Evolutionary conservation across 92 coral and sea anemone species (phyloP), one percentile per base, ranked within the genome.

Genomic region (Isaurus tuberculatus): DNA sequence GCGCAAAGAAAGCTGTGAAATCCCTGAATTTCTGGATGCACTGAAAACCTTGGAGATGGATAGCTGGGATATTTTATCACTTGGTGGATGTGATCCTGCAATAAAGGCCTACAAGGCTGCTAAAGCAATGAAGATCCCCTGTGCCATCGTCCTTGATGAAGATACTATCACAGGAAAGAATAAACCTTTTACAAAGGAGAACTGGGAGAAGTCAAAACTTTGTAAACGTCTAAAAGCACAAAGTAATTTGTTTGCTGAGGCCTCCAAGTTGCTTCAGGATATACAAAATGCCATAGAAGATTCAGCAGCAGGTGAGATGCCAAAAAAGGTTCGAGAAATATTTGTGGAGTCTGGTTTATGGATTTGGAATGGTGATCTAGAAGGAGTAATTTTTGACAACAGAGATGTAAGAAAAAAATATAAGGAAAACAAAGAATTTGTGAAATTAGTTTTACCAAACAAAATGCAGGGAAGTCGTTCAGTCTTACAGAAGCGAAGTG

Each of bases 71-170:
- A 51, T 83, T 3, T 34, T 83, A 27, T 4, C 79, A 15, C 43
- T 83, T 20, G 48, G 75, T 17, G 86, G 86, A 16, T 70, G 79
- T 15, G 48, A 17, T 15, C 8, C 29, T 14, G 74, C 70, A 25
- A n/a, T 83, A 0, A 83, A 83, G 34, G 80, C 86, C 22, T 71
- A 70, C 69, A 28, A 46, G 30, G 80, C 80, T 13, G 80, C 86
- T n/a, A 17, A 20, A 26, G 36, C 17, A 9, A 23, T 83, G 19
- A 63, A 63, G 40, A 71, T 83, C 10, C 63, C 70, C 19, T 83
- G 74, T 57, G 80, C 82, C 0, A 11, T 75, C 3, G 42, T 75
- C 11, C 69, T 75, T 3, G 82, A 75, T 75, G 49, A 9, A 31
- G 82, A 75, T 25, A 51, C 82, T 4, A 75, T 75, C 15, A 75